Evolutionary conservation across 2,888 invertebrate genomes (phyloP), one percentile per base, ranked within the genome.

Genomic region (Acleris literana): DNA sequence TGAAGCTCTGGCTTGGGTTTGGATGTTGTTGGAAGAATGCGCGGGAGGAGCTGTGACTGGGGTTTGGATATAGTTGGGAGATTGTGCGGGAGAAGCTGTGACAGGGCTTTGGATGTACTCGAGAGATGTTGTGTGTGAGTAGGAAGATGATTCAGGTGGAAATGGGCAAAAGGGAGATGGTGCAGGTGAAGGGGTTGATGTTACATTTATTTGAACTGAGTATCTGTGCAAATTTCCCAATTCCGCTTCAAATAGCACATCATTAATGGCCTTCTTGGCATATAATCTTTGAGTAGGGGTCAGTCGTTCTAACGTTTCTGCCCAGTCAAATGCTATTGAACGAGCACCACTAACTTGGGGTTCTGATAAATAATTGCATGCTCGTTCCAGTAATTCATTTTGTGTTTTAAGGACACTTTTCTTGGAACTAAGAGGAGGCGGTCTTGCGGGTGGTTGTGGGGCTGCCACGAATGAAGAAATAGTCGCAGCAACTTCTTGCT

Each of bases 211-310:
- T 63, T 67, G 56, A 4, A 74, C 72, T 5, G 73, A 75, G 61
- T 70, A 46, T 64, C 68, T 71, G 22, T 72, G 61, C 48, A 74
- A 65, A 64, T 69, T 76, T 9, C 72, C 73, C 17, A 76, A 63
- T 59, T 74, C 71, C 4, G 75, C 77, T 67, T 77, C 76, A 54
- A 74, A 72, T 13, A 76, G 53, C 7, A 77, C 62, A 59, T 77
- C 76, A 48, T 77, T 75, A 9, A 76, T 77, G 2, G 76, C 75
- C 57, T 75, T 76, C 57, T 76, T 71, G 6, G 76, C 76, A 20
- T 68, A 71, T 22, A 76, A 48, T 54, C 73, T 71, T 63, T 76
- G 76, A 18, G 69, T 68, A 16, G 70, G 67, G 18, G 58, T 57
- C n/a, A 76, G 59, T 51, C 63, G 59, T 18, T 71, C 63, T 17